phyloP scores from a whole-genome alignment of 2,888 invertebrate genomes.

The Noctuana brunneofusca region DNA sequence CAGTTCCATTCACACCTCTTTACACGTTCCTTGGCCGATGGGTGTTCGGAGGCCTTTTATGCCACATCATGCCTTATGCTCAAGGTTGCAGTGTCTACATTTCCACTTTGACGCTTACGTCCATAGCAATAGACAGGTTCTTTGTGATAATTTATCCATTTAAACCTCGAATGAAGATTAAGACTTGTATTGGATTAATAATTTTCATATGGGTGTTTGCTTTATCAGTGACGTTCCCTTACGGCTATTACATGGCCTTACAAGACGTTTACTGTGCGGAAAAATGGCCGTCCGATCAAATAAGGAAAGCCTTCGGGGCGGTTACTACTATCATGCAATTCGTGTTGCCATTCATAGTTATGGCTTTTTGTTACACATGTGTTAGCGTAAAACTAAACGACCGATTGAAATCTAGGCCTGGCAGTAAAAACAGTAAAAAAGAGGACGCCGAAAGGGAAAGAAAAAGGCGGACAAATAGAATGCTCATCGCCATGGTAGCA shows the following conservation, averaged over 20 bases:
- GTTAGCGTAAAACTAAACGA: slow-evolving; percentile 90
- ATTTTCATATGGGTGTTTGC: slow-evolving; percentile 92
- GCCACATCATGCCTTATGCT: slow-evolving; percentile 93
- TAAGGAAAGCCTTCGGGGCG: slow-evolving; percentile 88
- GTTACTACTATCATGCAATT: slow-evolving; percentile 93
- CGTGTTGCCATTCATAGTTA: slow-evolving; percentile 92
- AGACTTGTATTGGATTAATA: slow-evolving; percentile 89
- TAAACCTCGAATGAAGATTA: slow-evolving; percentile 90
- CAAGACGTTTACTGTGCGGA: slow-evolving; percentile 85
- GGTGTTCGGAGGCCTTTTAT: slow-evolving; percentile 92
- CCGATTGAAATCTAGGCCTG: slow-evolving; percentile 88
- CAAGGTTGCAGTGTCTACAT: slow-evolving; percentile 95
- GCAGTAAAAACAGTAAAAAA: slow-evolving; percentile 87
- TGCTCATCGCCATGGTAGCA: slow-evolving; percentile 95
- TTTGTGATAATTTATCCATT: slow-evolving; percentile 95
- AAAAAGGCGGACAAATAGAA: slow-evolving; percentile 91
- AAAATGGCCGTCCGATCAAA: slow-evolving; percentile 90
- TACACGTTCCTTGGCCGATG: slow-evolving; percentile 92
- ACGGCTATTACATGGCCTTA: slow-evolving; percentile 90
- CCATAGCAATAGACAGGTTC: slow-evolving; percentile 95
- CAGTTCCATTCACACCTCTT: slow-evolving; percentile 94
- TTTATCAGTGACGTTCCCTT: slow-evolving; percentile 90
- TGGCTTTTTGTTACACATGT: slow-evolving; percentile 92
- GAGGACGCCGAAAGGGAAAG: slow-evolving; percentile 91
- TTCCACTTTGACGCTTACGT: slow-evolving; percentile 94